These are phyloP conservation scores for Colletes gigas DNA, from an alignment of 1,140 invertebrate species.

Conservation along the genomic window DNA sequence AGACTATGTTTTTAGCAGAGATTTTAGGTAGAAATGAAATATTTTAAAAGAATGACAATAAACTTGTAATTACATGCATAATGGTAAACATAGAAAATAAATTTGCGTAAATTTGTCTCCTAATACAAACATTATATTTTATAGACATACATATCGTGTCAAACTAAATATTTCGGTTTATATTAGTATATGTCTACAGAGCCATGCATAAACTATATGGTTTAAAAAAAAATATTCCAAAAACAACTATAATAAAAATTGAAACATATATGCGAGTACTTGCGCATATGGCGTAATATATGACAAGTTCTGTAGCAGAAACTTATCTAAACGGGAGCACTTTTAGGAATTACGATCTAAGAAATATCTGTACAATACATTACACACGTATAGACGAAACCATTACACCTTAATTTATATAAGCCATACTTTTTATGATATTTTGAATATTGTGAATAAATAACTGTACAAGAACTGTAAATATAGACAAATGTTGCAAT, in stretches of 20 bases:
- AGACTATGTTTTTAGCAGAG: neutral
- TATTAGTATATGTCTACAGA: constrained; percentile 7
- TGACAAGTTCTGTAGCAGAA: neutral
- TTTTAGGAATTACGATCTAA: neutral
- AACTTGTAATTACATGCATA: neutral
- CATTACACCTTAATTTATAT: neutral
- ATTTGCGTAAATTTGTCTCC: neutral
- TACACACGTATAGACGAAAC: neutral
- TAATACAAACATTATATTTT: constrained; percentile 8
- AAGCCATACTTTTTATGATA: neutral
- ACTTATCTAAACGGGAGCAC: neutral
- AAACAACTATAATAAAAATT: neutral
- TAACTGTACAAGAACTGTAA: constrained; percentile 54
- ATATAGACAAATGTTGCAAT: constrained; percentile 47
- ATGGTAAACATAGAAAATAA: neutral
- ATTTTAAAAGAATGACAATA: neutral
- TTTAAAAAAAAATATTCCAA: neutral
- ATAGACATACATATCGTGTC: constrained; percentile 4
- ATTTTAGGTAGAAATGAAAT: neutral
- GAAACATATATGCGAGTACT: neutral
- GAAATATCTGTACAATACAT: constrained; percentile 17
- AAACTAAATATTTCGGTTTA: constrained; percentile 10
- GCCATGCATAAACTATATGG: neutral
- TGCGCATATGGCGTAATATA: neutral
- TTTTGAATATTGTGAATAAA: constrained; percentile 49